Base-by-base conservation (phyloP, 2,888 invertebrate genomes). In the Caenorhabditis sp. region DNA sequence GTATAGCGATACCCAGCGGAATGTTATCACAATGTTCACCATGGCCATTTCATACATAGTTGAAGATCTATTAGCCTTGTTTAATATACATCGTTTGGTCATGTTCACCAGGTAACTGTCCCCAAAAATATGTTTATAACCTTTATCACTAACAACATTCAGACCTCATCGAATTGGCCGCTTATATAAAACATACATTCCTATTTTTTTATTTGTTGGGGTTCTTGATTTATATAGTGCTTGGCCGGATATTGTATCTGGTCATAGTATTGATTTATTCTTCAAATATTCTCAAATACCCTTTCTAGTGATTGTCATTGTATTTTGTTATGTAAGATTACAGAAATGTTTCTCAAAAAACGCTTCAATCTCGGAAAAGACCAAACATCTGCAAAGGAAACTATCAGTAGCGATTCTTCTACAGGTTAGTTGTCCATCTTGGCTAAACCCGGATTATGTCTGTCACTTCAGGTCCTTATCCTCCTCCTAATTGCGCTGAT, bases 41-140 rank as follows among this genome's bases (percentile, higher is more conserved):
- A 36, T 31, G 0, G 53, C 27, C 1, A 58, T 26, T 3, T 38
- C 61, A 3, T 65, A 52, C 1, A 61, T 64, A 17, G 50, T 61
- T 58, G 64, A 70, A 20, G 70, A 70, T 54, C 23, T 70, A 43
- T 52, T 70, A 12, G 61, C 61, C 50, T 12, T 70, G 0, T 70
- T 70, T 58, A 70, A 70, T 23, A 36, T 70, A 20, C 70, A 70
- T 20, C 23, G 70, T 3, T 25, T 60, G 2, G 43, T 65, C 12
- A 38, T 70, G 26, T 65, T 70, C 2, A 59, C 38, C 21, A 56
- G 53, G 69, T 68, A 12, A 43, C n/a, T n/a, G n/a, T n/a, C n/a
- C n/a, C n/a, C n/a, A n/a, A n/a, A n/a, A n/a, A n/a, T n/a, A n/a
- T n/a, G n/a, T n/a, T n/a, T n/a, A n/a, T n/a, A n/a, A n/a, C n/a